phyloP scores from a whole-genome alignment of 2,113 vertebrate species.

The Rhombomys opimus region DNA sequence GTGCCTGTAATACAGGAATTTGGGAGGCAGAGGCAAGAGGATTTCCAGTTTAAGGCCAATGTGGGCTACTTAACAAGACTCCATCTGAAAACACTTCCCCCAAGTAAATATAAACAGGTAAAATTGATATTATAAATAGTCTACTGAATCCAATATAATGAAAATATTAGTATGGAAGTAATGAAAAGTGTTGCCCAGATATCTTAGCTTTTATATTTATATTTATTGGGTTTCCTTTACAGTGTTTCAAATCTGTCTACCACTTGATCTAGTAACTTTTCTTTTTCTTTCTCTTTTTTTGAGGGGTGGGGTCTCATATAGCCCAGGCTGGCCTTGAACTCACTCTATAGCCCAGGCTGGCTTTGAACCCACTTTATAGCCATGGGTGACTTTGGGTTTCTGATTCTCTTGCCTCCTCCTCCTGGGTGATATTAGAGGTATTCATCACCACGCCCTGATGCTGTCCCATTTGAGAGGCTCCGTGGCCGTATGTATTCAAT shows the following conservation, averaged over 20 bases:
- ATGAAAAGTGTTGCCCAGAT: neutral
- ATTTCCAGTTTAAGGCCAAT: neutral
- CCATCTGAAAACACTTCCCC: neutral
- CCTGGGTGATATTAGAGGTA: neutral
- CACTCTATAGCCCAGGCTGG: neutral
- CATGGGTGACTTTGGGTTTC: neutral
- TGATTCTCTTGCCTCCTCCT: neutral
- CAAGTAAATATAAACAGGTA: slow-evolving; percentile 7
- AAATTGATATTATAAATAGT: neutral
- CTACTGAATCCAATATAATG: slow-evolving; percentile 9
- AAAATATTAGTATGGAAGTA: neutral
- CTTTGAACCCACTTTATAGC: neutral
- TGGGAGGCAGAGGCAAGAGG: neutral
- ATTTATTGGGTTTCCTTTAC: neutral
- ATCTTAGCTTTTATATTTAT: neutral
- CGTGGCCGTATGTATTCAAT: neutral
- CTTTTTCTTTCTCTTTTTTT: neutral
- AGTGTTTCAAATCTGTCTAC: neutral
- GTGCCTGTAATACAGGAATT: neutral
- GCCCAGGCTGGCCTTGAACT: neutral
- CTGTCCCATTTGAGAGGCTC: neutral
- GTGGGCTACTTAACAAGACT: neutral
- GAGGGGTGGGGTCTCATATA: neutral
- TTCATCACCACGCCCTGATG: neutral
- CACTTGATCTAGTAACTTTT: neutral